Conservation (phyloP, 2,797 vertebrate species). For the Pyrocephalus nanus region DNA sequence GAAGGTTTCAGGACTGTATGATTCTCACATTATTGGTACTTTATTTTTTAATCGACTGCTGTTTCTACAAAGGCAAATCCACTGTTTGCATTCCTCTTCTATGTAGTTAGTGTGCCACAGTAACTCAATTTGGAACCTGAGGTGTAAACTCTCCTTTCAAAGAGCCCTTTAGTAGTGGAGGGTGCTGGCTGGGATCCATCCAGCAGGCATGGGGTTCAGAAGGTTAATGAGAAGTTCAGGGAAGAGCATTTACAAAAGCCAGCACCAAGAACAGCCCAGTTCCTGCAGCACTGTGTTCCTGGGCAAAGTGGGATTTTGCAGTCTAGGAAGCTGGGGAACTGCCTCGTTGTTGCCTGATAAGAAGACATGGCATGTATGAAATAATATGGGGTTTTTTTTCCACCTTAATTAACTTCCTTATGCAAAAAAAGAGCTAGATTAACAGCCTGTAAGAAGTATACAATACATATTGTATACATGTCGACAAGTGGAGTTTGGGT, state of each 20-base stretch:
- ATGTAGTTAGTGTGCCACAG: neutral
- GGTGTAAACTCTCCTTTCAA: constrained; percentile 47
- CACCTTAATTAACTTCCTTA: neutral
- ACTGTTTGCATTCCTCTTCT: constrained; percentile 1
- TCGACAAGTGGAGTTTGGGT: neutral
- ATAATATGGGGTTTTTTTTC: neutral
- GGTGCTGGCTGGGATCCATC: constrained; percentile 56
- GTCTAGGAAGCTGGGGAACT: neutral
- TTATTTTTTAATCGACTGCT: neutral
- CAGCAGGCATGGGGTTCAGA: constrained; percentile 25
- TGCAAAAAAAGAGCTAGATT: neutral
- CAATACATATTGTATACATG: neutral
- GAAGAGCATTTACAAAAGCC: constrained; percentile 37
- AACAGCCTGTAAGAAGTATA: neutral
- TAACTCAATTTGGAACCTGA: constrained; percentile 35
- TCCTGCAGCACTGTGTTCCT: neutral
- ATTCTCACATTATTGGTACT: constrained; percentile 13
- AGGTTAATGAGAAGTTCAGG: constrained; percentile 66
- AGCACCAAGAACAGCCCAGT: constrained; percentile 2
- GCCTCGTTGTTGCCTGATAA: neutral
- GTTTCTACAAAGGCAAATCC: constrained; percentile 3
- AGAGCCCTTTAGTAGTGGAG: neutral
- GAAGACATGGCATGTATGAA: neutral
- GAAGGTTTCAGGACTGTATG: neutral
- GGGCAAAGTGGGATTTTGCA: neutral